A percentile compares a stretch with the other conserved stretches of the same genome.
phyloP scores from a whole-genome alignment of 2,113 vertebrate genomes.

The Tringa solitaria region DNA sequence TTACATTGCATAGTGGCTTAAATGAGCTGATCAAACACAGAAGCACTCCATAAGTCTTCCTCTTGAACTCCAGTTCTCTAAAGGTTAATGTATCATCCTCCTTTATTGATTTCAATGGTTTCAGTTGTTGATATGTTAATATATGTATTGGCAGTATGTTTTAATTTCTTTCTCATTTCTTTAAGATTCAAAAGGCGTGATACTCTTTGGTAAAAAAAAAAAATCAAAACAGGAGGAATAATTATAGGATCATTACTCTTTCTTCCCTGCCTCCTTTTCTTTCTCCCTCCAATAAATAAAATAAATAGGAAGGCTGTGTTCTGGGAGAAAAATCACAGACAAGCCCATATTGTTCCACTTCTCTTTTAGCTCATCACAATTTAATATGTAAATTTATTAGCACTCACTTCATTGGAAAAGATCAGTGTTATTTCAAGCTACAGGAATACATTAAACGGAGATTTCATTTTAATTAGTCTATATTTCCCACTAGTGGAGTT shows the following conservation, averaged over 20 bases:
- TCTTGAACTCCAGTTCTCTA: constrained; percentile 18
- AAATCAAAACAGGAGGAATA: not conserved
- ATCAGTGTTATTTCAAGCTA: constrained; percentile 27
- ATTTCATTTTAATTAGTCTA: constrained; percentile 26
- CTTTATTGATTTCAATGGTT: constrained; percentile 45
- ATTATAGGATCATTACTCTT: constrained; percentile 18
- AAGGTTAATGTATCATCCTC: constrained; percentile 61
- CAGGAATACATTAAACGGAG: not conserved
- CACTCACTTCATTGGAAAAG: not conserved
- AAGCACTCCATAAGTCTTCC: constrained; percentile 46
- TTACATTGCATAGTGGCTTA: constrained; percentile 48
- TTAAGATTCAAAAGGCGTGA: not conserved
- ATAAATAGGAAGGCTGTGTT: not conserved
- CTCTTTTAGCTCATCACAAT: not conserved
- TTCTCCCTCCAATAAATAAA: not conserved
- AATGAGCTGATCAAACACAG: constrained; percentile 55
- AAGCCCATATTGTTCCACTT: constrained; percentile 15
- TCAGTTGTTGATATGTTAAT: constrained; percentile 57
- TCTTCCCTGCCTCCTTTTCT: not conserved
- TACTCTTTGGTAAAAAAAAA: not conserved
- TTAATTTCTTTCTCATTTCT: constrained; percentile 42
- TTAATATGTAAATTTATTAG: constrained; percentile 26
- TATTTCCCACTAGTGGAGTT: not conserved
- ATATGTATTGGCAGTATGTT: not conserved
- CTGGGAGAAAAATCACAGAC: constrained; percentile 15